Evolutionary conservation across 2,888 invertebrate genomes (phyloP), one percentile per base, ranked within the genome.

Genomic region (Deilephila elpenor): DNA sequence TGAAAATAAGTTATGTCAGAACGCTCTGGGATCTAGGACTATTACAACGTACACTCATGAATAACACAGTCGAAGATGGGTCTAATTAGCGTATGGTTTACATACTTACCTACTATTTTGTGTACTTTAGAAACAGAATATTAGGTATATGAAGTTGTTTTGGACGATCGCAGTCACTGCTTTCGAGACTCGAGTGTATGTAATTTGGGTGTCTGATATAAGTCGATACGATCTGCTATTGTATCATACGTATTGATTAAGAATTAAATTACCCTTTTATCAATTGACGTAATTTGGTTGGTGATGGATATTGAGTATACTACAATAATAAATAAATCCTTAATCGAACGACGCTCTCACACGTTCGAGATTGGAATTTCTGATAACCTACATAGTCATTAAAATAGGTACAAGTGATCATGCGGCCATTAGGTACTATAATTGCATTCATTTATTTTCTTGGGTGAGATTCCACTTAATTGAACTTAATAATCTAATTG

Each of bases 341-440:
- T 6, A 25, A 67, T 17, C 20, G 44, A 44, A 37, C 67, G 14
- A 44, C 44, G 20, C 67, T 37, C 67, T 44, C 14, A 25, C 17
- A 51, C 44, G 67, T 44, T 67, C 44, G 67, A 44, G 67, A 67
- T 67, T 44, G 44, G 67, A 67, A 67, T 67, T 67, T 67, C 14
- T 25, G 67, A 67, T 67, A 67, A 67, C 67, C 67, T 25, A 67
- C 37, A 67, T 67, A 11, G 67, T 14, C 67, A 6, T 25, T 44
- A 44, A 44, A 44, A 11, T 44, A 44, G 67, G 44, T n/a, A 67
- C 11, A 20, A 61, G 19, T 61, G 14, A 34, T 32, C 34, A 29
- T 29, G 60, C 29, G 29, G 14, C 32, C 56, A 56, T n/a, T 56
- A 32, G 32, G 32, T 32, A 6, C n/a, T n/a, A 56, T 56, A 56